Base-by-base conservation (phyloP, 2,888 invertebrate genomes). In the Erpobdella octoculata region DNA sequence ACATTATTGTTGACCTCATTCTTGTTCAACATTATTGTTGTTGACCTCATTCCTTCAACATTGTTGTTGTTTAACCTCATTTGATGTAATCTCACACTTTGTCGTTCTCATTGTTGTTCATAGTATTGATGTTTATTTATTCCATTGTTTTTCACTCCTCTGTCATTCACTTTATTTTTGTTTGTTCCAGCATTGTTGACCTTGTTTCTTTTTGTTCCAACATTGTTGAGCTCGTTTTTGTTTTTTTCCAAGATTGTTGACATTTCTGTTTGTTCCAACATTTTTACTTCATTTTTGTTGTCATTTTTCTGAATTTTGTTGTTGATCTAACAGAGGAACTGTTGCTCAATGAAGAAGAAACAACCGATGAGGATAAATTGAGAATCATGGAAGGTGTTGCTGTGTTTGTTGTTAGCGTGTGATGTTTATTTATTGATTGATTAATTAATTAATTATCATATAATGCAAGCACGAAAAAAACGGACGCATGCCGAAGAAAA, bases 341-440 rank as follows among this genome's bases (percentile, higher is more conserved):
- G 74, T 98, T 99, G 85, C 88, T 99, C 84, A 94, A 93, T 78
- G 98, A 98, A 87, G 97, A 97, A 86, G 88, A 96, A 86, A 99
- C 98, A 78, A 98, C 97, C 78, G 97, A 98, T 84, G 97, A 97
- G 85, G 97, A 98, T 85, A 96, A 94, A 86, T 89, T 93, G 89
- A 95, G 96, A 85, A 99, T 99, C 85, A 94, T 98, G 87, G 97
- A 98, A 89, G 93, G 93, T 93, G 84, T n/a, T n/a, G 67, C n/a
- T 1, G 33, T n/a, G 9, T 41, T 41, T 41, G 9, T 4, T 53
- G 4, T 53, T 6, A 48, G 18, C 25, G 3, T 21, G 12, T 48
- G 1, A 15, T 53, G 21, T 5, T 53, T n/a, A 53, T 25, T 53
- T 12, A 1, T 53, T 53, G 1, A 9, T 25, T 25, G 2, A 18